Evolutionary conservation across 1,140 invertebrate genomes (phyloP), one percentile per base, ranked within the genome.

Genomic region (Drosophila aff.): DNA sequence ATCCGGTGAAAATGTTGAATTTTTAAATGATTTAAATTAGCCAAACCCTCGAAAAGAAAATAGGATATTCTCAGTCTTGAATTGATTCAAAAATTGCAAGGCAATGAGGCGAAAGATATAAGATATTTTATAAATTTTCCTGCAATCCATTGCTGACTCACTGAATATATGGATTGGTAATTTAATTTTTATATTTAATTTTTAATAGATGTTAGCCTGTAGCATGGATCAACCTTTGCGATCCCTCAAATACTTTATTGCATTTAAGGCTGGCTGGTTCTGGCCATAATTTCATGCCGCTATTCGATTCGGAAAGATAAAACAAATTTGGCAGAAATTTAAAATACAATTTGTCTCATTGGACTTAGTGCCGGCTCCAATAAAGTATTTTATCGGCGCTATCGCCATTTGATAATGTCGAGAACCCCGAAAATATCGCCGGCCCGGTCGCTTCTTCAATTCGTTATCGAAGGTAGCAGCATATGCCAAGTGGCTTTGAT

Each of bases 281-380:
- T 49, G 44, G 16, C 21, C 41, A 43, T 72, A 40, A n/a, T 59
- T 72, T 72, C 28, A 72, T 36, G 49, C 33, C 11, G 40, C n/a
- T 23, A 18, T 50, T 40, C 40, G 77, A 71, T 69, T 62, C 31
- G 43, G 10, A 72, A 67, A 79, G 53, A 66, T 43, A 60, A 68
- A 79, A 58, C 49, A 52, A 61, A 69, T 58, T 81, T 76, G 44
- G 50, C 63, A 57, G 52, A 72, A 82, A 76, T 68, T 36, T 68
- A 67, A 79, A 76, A 89, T 81, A 78, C 71, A 67, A 87, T 84
- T 89, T 87, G 78, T 84, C 81, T 84, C 73, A 83, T 82, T 83
- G 76, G 44, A 52, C 76, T 76, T 87, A 81, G 50, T 63, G 61
- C 44, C 52, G 60, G 71, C 65, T 84, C 61, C 63, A 77, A 78